Percentiles rank a stretch among this genome's conserved stretches.
These are phyloP conservation scores for Recurvirostra avosetta DNA, from an alignment of 2,113 vertebrate species.

Conservation along the genomic window DNA sequence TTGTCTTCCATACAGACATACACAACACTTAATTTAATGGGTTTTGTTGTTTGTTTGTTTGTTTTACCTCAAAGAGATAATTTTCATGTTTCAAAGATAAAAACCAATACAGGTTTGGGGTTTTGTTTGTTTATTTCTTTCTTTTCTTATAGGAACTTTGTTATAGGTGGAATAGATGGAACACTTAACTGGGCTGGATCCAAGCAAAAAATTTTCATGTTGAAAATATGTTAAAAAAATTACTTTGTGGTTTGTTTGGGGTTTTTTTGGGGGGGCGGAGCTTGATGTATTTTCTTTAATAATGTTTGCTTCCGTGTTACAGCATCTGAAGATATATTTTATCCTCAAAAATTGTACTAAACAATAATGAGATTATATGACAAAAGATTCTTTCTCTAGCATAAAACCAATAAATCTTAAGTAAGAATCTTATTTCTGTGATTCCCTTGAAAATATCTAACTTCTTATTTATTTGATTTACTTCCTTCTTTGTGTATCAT, in stretches of 20 bases:
- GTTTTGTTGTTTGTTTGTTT: neutral
- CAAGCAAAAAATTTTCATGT: neutral
- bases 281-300: neutral
- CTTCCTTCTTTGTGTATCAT: neutral
- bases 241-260: fast-evolving
- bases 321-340: neutral
- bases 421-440: neutral
- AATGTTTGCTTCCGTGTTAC: neutral
- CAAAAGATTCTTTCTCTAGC: neutral
- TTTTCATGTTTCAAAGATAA: neutral
- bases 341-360: neutral
- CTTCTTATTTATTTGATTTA: neutral
- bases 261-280: fast-evolving
- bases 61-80: neutral
- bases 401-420: neutral
- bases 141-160: neutral
- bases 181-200: neutral
- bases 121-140: neutral
- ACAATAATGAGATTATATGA: neutral
- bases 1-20: neutral
- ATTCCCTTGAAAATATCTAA: neutral
- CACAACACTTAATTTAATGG: neutral
- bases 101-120: fast-evolving
- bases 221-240: neutral
- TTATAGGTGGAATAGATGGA: neutral